Percentiles rank a stretch among this genome's conserved stretches.
Evolutionary conservation across 2,888 invertebrate genomes (phyloP).

Genomic region (Pandemis heparana): DNA sequence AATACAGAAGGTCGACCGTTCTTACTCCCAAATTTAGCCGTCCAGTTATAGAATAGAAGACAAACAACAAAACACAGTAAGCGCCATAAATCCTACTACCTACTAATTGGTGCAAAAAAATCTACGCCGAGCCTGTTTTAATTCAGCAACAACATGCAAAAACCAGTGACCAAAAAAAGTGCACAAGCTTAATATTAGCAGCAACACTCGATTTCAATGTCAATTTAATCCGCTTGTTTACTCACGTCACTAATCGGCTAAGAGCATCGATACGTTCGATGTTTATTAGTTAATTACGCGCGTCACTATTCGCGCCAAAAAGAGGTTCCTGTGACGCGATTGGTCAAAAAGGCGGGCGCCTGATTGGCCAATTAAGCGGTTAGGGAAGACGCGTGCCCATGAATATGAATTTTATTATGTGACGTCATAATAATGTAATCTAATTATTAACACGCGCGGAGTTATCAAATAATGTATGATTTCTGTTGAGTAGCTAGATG

Average conservation of each 20-base stretch:
- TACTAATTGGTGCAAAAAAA: conserved; percentile 3
- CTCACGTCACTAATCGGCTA: conserved; percentile 69
- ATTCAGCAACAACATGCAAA: neutral
- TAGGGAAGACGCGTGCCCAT: conserved; percentile 6
- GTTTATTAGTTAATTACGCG: conserved; percentile 28
- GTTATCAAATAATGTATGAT: neutral
- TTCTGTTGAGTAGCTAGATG: neutral
- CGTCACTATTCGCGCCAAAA: conserved; percentile 21
- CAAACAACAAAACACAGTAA: neutral
- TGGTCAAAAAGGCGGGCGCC: conserved; percentile 23
- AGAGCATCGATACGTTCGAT: conserved; percentile 59
- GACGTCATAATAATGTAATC: conserved; percentile 3
- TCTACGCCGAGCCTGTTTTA: neutral
- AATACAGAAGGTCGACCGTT: no score
- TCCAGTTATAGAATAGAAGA: neutral
- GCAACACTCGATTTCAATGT: conserved; percentile 44
- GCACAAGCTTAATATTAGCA: conserved; percentile 5
- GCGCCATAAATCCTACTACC: neutral
- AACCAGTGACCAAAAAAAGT: conserved; percentile 3
- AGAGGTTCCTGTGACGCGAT: conserved; percentile 13
- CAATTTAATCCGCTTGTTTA: conserved; percentile 64
- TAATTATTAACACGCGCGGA: neutral
- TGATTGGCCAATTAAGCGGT: conserved; percentile 30
- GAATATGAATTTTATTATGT: conserved; percentile 1
- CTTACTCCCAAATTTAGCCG: no score